phyloP scores from a whole-genome alignment of 1,140 invertebrate species.

The Trichonephila clavata region DNA sequence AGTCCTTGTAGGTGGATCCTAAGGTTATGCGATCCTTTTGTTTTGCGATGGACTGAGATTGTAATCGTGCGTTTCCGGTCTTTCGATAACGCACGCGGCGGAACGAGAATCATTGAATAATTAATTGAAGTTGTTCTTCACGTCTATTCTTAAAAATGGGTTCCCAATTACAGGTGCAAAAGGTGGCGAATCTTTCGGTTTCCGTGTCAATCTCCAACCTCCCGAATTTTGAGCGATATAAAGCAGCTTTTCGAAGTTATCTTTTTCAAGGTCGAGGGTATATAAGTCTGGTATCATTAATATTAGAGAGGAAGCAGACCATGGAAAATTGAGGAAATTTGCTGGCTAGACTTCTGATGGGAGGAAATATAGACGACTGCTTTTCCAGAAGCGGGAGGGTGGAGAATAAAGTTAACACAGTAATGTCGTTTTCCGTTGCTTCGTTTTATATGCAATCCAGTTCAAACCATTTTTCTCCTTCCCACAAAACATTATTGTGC shows the following conservation, averaged over 20 bases:
- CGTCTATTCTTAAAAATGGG: background rate
- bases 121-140: constrained; percentile 21
- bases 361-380: constrained; percentile 61
- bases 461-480: background rate
- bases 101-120: constrained; percentile 41
- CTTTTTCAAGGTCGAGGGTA: constrained; percentile 20
- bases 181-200: background rate
- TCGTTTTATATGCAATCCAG: background rate
- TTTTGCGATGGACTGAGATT: constrained; percentile 48
- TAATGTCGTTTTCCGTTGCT: constrained; percentile 31
- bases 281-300: constrained; percentile 10
- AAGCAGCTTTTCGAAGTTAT: background rate
- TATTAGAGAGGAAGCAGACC: constrained; percentile 52
- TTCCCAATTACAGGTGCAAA: background rate
- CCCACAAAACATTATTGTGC: too few species aligned
- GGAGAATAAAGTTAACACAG: background rate
- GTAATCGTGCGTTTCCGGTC: constrained; percentile 59
- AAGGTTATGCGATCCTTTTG: constrained; percentile 62
- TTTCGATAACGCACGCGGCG: constrained; percentile 47
- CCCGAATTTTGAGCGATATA: background rate
- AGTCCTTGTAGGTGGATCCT: constrained; percentile 50
- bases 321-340: constrained; percentile 60
- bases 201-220: background rate
- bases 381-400: background rate
- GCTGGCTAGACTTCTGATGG: constrained; percentile 27